These are phyloP conservation scores for Turdus rufiventris DNA, from an alignment of 2,113 vertebrate species.

Conservation along the genomic window DNA sequence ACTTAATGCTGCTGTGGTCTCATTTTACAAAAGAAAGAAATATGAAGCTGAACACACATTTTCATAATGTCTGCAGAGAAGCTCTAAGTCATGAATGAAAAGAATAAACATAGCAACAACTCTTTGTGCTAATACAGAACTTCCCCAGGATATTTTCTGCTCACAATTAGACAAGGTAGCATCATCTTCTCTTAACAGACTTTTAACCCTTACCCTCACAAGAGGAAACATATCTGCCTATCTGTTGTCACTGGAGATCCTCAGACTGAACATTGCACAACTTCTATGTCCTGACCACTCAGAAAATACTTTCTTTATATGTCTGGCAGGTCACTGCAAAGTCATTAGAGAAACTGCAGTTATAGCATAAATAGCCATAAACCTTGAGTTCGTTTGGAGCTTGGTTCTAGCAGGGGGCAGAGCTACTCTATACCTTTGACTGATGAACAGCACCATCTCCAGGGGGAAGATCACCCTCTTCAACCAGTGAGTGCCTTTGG, in stretches of 20 bases:
- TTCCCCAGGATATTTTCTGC: background rate
- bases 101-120: background rate
- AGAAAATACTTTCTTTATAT: background rate
- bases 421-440: conserved; percentile 86
- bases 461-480: conserved; percentile 81
- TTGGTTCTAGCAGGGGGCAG: conserved; percentile 91
- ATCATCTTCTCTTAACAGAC: background rate
- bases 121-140: background rate
- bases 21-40: background rate
- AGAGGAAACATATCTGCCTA: background rate
- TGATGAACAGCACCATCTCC: conserved; percentile 70
- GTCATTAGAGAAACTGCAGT: background rate
- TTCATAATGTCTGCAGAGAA: background rate
- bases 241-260: background rate
- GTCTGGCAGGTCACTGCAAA: background rate
- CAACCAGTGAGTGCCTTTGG: conserved; percentile 89
- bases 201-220: background rate
- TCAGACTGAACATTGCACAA: background rate
- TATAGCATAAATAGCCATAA: background rate
- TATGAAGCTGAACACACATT: background rate
- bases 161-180: background rate
- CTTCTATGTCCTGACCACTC: background rate
- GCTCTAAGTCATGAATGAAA: background rate
- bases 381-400: conserved; percentile 94
- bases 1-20: background rate